These are phyloP conservation scores for Nothobranchius furzeri DNA, from an alignment of 2,113 vertebrate genomes.

Conservation along the genomic window DNA sequence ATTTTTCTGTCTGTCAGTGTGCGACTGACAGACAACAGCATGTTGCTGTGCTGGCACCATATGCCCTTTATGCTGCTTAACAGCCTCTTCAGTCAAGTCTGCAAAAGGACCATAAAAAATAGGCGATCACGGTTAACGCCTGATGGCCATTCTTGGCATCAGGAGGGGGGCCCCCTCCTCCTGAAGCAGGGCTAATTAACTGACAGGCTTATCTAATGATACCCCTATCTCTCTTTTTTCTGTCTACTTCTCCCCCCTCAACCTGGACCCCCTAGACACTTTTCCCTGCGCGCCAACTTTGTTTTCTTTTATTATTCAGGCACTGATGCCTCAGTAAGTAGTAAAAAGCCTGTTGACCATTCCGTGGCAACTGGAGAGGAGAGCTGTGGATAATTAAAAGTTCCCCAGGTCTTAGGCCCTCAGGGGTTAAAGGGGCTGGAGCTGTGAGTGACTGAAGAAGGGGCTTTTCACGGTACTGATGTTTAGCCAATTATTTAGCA, in stretches of 20 bases:
- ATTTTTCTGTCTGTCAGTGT: slow-evolving; percentile 59
- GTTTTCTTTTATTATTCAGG: slow-evolving; percentile 90
- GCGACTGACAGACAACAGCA: slow-evolving; percentile 58
- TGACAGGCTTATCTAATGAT: slow-evolving; percentile 79
- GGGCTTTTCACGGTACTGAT: slow-evolving; percentile 16
- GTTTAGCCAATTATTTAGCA: slow-evolving; percentile 29
- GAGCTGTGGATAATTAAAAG: slow-evolving; percentile 90
- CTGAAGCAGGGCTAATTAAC: slow-evolving; percentile 76
- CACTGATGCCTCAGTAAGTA: slow-evolving; percentile 81
- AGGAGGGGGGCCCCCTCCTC: slow-evolving; percentile 66
- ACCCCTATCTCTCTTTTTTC: slow-evolving; percentile 63
- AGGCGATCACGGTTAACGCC: slow-evolving; percentile 67
- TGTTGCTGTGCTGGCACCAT: slow-evolving; percentile 66
- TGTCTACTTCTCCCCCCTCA: slow-evolving; percentile 55
- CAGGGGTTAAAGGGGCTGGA: slow-evolving; percentile 78
- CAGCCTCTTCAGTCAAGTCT: slow-evolving; percentile 66
- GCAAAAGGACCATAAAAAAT: slow-evolving; percentile 72
- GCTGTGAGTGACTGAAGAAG: slow-evolving; percentile 26
- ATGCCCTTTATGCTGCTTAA: slow-evolving; percentile 76
- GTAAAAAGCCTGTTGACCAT: slow-evolving; percentile 91
- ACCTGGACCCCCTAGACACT: slow-evolving; percentile 57
- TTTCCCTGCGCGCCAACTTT: slow-evolving; percentile 73
- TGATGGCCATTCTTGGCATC: slow-evolving; percentile 75
- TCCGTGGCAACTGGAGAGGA: slow-evolving; percentile 78
- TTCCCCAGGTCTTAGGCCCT: slow-evolving; percentile 87